Evolutionary conservation across 2,888 invertebrate genomes (phyloP), one percentile per base, ranked within the genome.

Genomic region (Hydrotaea cyrtoneurina): DNA sequence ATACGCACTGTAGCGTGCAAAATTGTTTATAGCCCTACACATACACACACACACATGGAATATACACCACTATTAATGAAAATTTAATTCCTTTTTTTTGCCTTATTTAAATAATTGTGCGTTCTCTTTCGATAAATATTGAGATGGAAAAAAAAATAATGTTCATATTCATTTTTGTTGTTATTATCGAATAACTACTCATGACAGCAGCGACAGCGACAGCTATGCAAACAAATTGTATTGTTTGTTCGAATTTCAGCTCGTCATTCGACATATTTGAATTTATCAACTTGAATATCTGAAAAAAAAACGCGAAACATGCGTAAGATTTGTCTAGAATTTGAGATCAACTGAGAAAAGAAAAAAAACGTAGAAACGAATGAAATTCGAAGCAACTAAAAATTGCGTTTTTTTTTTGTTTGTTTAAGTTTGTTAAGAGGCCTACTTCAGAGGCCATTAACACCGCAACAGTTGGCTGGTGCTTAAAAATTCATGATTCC

Each of bases 1-100:
- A 23, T 64, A 79, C 72, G 50, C 64, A 66, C 21, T 74, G 55
- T 69, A 59, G 57, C 73, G 43, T 73, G 73, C 73, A 73, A 73
- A 73, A 57, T 39, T 59, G 23, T 26, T 13, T 59, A 50, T n/a
- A 4, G 15, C 7, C 7, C 7, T 4, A 31, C 13, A 50, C n/a
- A 39, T 10, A 39, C 39, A 39, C 2, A 10, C 13, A 39, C 13
- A 1, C 10, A 39, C 39, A 1, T n/a, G 50, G n/a, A n/a, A n/a
- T n/a, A 50, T 50, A n/a, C n/a, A 50, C n/a, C 50, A n/a, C n/a
- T 50, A 50, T 50, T 17, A 11, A 59, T 26, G 13, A 23, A 59
- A 7, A 13, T 15, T 26, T 11, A 59, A 3, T 59, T 15, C 26
- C 15, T 59, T 23, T 43, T 8, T 3, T 23, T 26, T 59, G 13